These are phyloP conservation scores for Neocrepidodera transversa DNA, from an alignment of 2,888 invertebrate species.

Conservation along the genomic window DNA sequence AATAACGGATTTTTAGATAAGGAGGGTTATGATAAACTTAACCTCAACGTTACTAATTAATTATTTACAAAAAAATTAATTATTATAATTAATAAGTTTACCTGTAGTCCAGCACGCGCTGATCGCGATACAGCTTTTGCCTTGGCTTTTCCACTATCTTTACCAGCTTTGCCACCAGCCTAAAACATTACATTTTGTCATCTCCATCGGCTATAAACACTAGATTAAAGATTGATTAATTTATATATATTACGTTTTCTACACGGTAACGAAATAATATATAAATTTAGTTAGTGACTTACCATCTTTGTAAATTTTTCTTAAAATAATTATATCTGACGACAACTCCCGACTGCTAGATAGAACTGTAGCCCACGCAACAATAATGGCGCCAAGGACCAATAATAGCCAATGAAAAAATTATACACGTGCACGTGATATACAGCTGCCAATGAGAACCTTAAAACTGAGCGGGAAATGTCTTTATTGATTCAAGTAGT, in stretches of 20 bases:
- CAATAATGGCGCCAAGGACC: slow-evolving; percentile 52
- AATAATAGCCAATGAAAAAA: slow-evolving; percentile 39
- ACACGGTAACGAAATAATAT: not conserved
- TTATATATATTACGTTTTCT: not conserved
- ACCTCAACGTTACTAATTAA: slow-evolving; percentile 13
- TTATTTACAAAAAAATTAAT: not conserved
- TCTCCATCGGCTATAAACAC: not conserved
- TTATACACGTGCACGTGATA: slow-evolving; percentile 56
- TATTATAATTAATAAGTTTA: slow-evolving; percentile 57
- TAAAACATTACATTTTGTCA: slow-evolving; percentile 62
- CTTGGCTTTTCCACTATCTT: slow-evolving; percentile 99
- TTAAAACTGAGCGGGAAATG: slow-evolving; percentile 34
- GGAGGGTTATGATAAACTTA: slow-evolving; percentile 25
- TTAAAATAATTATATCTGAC: slow-evolving; percentile 32
- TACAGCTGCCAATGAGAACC: slow-evolving; percentile 49
- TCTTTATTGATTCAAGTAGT: slow-evolving; percentile 50
- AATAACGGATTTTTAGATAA: not conserved
- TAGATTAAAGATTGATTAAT: not conserved
- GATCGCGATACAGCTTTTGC: slow-evolving; percentile 99
- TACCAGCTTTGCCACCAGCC: slow-evolving; percentile 99
- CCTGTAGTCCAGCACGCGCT: slow-evolving; percentile 98
- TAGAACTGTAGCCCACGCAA: slow-evolving; percentile 43
- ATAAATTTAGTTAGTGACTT: slow-evolving; percentile 48
- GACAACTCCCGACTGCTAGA: slow-evolving; percentile 45
- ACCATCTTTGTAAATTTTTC: slow-evolving; percentile 56